A percentile compares a stretch with the other conserved stretches of the same genome.
Conservation (phyloP, 2,113 vertebrate species). For the Chascanopsetta lugubris region DNA sequence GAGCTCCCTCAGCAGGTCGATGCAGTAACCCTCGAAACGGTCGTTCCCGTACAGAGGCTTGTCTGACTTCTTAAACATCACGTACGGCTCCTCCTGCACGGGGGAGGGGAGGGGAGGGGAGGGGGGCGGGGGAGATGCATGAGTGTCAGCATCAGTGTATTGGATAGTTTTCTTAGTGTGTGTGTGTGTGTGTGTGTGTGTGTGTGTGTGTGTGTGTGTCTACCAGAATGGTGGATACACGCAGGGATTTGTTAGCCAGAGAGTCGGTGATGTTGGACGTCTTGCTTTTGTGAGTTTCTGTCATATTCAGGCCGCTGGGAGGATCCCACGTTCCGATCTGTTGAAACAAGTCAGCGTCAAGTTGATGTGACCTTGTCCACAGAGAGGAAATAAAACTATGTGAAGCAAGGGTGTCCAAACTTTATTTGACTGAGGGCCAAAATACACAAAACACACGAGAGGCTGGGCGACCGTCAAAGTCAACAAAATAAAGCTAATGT, state of each 20-base stretch:
- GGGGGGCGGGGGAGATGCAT: not conserved
- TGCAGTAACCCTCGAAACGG: conserved; percentile 96
- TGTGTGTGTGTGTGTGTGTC: conserved; percentile 50
- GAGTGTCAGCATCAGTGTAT: not conserved
- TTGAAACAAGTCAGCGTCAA: conserved; percentile 60
- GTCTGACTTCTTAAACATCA: conserved; percentile 98
- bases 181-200: conserved; percentile 39
- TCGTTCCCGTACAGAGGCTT: conserved; percentile 97
- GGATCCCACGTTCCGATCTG: conserved; percentile 99
- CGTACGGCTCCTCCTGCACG: conserved; percentile 94
- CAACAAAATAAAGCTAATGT: too few relatives aligned
- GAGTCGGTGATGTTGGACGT: conserved; percentile 95
- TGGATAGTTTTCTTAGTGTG: conserved; percentile 6
- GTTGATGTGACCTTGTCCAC: conserved; percentile 16
- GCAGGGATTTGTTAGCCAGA: conserved; percentile 93
- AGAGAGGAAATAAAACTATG: conserved; percentile 15
- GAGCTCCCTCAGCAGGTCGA: conserved; percentile 94
- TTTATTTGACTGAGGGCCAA: too few relatives aligned
- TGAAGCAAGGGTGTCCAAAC: too few relatives aligned
- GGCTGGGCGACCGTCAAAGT: too few relatives aligned
- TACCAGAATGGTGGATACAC: conserved; percentile 97
- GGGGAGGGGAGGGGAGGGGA: conserved; percentile 12
- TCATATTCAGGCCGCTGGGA: conserved; percentile 94
- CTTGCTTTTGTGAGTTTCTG: conserved; percentile 94
- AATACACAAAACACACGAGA: too few relatives aligned